These are phyloP conservation scores for Megalops atlanticus DNA, from an alignment of 2,113 vertebrate species.

Conservation along the genomic window DNA sequence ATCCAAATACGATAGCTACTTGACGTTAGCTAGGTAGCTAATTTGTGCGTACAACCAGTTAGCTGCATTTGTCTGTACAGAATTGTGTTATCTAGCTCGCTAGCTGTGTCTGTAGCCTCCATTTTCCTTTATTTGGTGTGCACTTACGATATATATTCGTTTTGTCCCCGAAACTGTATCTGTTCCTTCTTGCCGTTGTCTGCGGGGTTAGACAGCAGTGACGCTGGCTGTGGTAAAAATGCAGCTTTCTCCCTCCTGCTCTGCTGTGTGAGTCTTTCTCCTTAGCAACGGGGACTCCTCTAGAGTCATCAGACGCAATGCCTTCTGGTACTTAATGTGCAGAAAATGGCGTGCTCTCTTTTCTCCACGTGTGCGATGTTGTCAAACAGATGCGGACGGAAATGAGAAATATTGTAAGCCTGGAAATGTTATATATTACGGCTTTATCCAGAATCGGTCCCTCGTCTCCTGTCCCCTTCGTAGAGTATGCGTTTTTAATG, in stretches of 20 bases:
- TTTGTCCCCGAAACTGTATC: neutral
- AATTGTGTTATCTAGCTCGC: neutral
- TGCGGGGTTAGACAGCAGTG: neutral
- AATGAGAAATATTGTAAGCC: neutral
- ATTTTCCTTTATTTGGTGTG: neutral
- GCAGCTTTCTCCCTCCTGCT: neutral
- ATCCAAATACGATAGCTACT: neutral
- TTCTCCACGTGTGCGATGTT: neutral
- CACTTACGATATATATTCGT: neutral
- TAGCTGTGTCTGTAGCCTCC: neutral
- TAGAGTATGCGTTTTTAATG: neutral
- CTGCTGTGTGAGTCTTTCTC: neutral
- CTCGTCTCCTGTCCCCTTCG: neutral
- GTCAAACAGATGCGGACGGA: neutral
- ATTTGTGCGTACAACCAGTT: too few relatives aligned
- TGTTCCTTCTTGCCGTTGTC: neutral
- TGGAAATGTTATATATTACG: neutral
- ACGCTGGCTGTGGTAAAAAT: neutral
- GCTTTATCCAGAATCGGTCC: neutral
- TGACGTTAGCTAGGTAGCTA: neutral
- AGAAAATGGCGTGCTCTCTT: neutral
- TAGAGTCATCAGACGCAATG: neutral
- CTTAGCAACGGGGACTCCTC: neutral
- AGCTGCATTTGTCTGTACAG: neutral
- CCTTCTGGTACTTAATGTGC: neutral